Evolutionary conservation across 2,113 vertebrate species (phyloP), one percentile per base, ranked within the genome.

Genomic region (Gobio gobio): DNA sequence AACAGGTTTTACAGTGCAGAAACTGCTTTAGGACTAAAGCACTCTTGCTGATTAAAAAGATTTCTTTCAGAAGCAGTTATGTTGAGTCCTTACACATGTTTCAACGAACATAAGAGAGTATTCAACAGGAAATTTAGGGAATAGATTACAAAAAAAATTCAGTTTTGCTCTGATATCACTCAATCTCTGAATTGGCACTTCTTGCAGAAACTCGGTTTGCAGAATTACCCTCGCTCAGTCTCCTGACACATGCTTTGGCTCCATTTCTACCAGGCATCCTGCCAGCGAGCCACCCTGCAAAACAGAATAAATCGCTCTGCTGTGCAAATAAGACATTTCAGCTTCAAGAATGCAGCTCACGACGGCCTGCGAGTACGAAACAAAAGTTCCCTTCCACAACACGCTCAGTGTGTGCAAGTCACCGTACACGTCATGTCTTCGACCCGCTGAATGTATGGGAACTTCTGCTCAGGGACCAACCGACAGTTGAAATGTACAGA

Each of bases 201-300:
- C 29, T 77, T 73, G 83, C 75, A 74, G 58, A 85, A 85, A 64
- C 43, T 78, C 74, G 56, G 68, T 86, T 86, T 81, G 76, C 85
- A 84, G 85, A 86, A 86, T 84, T 82, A 73, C 54, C 82, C 83
- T 13, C 40, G 72, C 82, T 86, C 70, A 56, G 59, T 91, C 87
- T 89, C 90, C 90, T 91, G 88, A 92, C 91, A 92, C 90, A 93
- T 92, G 91, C 86, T 89, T 90, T 93, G 92, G 91, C 92, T 89
- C 86, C 59, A 36, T 49, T 74, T 56, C 84, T 85, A 66, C 86
- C 45, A 61, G 91, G 90, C 83, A 84, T 73, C 74, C 87, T 83
- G 91, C 93, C 93, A 93, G 86, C 83, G 88, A 90, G 90, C 90
- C 89, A 93, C 92, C 93, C 87, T 85, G 89, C 84, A 89, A 92